Evolutionary conservation across 2,888 invertebrate species (phyloP), one percentile per base, ranked within the genome.

Genomic region (Drosophila mayaguana): DNA sequence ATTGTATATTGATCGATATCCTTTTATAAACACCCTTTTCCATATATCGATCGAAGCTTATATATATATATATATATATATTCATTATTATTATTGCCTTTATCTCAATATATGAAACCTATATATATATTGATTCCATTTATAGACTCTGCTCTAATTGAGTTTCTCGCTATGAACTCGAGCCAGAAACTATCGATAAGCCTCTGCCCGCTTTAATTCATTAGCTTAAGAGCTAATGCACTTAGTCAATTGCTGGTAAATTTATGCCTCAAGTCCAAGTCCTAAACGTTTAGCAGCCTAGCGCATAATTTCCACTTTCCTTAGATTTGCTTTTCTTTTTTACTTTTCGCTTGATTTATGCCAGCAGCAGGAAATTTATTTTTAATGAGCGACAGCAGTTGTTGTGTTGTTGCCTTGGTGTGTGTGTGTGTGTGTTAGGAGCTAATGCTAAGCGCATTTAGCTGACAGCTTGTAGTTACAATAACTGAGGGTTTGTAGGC

Each of bases 311-410:
- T 55, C 18, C 43, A 28, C 50, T 59, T 65, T 68, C 20, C 20
- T 40, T 22, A 14, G 25, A 25, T 57, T 36, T 46, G 36, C 25
- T 32, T 32, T 56, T 32, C 2, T 18, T 48, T 42, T 28, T 42
- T 42, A 42, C 20, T 36, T 34, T 36, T 20, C 48, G 50, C 72
- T 69, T 80, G 72, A 81, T 81, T 86, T 81, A 75, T 79, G 85
- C 78, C 78, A 72, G 60, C 66, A 63, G 57, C 74, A 71, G 14
- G 54, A 80, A 85, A 86, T 83, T 73, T 76, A 72, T 66, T 75
- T 80, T 78, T 80, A 84, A 86, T 86, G 76, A 81, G 83, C 70
- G 62, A 45, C 73, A 54, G 51, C 53, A 43, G 56, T 16, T 32
- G 25, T n/a, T 48, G 62, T 46, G 11, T 2, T 16, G n/a, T 8